A percentile compares a stretch with the other conserved stretches of the same genome.
These are phyloP conservation scores for Caenorhabditis tropicalis DNA, from an alignment of 1,140 invertebrate genomes.

Conservation along the genomic window DNA sequence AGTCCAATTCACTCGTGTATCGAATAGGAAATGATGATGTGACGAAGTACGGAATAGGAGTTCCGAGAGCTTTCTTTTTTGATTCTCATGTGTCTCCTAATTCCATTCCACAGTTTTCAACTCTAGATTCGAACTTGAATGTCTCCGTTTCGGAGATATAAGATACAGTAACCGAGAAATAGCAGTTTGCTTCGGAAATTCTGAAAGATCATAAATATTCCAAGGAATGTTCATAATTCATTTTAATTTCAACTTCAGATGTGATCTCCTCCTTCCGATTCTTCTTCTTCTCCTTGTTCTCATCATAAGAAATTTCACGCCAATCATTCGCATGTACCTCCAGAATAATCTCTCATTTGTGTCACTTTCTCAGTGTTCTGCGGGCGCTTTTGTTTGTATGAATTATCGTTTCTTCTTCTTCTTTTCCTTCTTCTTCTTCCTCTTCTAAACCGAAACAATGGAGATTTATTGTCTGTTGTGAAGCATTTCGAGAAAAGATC, in stretches of 20 bases:
- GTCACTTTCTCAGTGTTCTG: conserved; percentile 8
- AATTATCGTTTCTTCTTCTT: conserved; percentile 20
- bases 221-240: no score
- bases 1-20: background rate
- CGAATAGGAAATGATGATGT: background rate
- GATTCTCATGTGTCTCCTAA: background rate
- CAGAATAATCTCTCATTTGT: conserved; percentile 25
- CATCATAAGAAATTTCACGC: conserved; percentile 25
- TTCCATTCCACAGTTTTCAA: background rate
- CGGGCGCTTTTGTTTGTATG: conserved; percentile 37
- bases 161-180: no score
- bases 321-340: conserved; percentile 10
- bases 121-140: background rate
- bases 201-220: no score
- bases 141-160: no score
- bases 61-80: no score
- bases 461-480: conserved; percentile 34
- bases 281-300: background rate
- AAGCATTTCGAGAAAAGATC: conserved; percentile 20
- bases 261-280: background rate
- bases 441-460: conserved; percentile 25
- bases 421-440: background rate
- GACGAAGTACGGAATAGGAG: background rate
- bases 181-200: no score
- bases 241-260: background rate